These are phyloP conservation scores for Pilophorus perplexus DNA, from an alignment of 2,888 invertebrate species.

Conservation along the genomic window DNA sequence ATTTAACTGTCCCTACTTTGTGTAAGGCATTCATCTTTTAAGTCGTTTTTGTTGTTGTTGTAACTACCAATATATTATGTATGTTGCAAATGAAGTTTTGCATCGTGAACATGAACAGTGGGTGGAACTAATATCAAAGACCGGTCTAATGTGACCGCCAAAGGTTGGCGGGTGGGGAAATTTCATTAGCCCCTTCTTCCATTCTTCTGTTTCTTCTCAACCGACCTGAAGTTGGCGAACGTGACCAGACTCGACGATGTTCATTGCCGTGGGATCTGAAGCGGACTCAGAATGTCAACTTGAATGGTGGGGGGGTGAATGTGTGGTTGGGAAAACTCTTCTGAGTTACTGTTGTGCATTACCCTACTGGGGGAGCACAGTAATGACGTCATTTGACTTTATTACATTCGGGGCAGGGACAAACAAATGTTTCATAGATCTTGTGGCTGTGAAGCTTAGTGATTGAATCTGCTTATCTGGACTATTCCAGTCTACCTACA, in stretches of 20 bases:
- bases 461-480: no score
- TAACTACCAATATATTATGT: no score
- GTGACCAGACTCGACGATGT: slow-evolving; percentile 24
- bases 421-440: no score
- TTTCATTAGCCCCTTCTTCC: slow-evolving; percentile 33
- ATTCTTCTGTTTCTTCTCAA: slow-evolving; percentile 29
- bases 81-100: no score
- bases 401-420: no score
- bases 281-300: slow-evolving; percentile 25
- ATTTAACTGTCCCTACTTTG: no score
- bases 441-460: no score
- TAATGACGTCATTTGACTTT: neutral
- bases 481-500: no score
- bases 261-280: slow-evolving; percentile 13
- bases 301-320: neutral
- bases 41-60: no score
- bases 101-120: no score
- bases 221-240: slow-evolving; percentile 33
- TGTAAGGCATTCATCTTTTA: no score
- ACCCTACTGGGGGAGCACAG: neutral
- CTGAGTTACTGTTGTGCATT: neutral
- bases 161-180: slow-evolving; percentile 1
- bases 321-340: neutral
- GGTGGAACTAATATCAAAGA: slow-evolving; percentile 5
- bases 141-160: neutral